Percentiles rank a stretch among this genome's conserved stretches.
Conservation (phyloP, 1,140 invertebrate genomes). For the Ruditapes philippinarum region DNA sequence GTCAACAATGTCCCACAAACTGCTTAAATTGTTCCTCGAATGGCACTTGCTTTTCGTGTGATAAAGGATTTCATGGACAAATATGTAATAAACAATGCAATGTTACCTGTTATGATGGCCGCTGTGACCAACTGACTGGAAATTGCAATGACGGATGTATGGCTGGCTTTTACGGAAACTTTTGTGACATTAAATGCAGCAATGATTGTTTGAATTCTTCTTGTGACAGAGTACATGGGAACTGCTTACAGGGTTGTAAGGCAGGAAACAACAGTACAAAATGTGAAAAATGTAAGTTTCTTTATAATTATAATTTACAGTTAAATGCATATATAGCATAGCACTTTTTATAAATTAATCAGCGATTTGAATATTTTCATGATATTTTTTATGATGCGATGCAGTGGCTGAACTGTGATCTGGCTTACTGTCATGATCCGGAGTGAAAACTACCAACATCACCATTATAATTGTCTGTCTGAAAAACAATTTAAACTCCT, state of each 20-base stretch:
- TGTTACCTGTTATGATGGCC: background rate
- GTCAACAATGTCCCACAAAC: background rate
- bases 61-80: background rate
- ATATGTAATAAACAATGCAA: background rate
- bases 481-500: no score
- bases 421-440: no score
- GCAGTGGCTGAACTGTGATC: no score
- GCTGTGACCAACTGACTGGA: background rate
- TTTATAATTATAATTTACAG: no score
- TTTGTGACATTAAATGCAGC: background rate
- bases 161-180: background rate
- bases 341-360: no score
- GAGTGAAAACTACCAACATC: no score
- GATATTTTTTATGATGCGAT: no score
- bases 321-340: no score
- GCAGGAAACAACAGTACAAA: background rate
- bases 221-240: background rate
- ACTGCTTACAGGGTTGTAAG: background rate
- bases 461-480: no score
- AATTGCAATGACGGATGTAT: background rate
- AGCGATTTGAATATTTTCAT: no score
- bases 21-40: background rate
- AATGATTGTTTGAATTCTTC: background rate
- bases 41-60: background rate
- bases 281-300: background rate